Percentiles rank a stretch among this genome's conserved stretches.
phyloP scores from a whole-genome alignment of 2,113 vertebrate genomes.

The Petaurus breviceps region DNA sequence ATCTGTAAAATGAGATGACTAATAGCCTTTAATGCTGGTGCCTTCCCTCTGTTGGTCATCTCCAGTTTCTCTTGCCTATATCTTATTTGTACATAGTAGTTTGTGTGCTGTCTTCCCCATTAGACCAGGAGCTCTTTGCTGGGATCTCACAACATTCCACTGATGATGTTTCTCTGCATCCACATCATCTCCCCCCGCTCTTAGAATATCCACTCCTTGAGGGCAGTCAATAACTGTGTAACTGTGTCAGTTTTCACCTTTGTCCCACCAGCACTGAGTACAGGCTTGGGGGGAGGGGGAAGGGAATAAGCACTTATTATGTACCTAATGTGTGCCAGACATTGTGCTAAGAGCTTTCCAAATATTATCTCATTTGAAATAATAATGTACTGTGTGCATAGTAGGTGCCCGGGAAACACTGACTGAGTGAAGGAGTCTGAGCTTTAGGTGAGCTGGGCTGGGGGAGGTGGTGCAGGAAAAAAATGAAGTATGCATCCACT shows the following conservation, averaged over 20 bases:
- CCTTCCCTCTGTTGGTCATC: not conserved
- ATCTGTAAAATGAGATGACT: not conserved
- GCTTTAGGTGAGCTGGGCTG: not conserved
- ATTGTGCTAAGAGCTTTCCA: not conserved
- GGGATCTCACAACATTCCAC: not conserved
- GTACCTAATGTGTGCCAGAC: not conserved
- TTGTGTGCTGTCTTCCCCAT: not conserved
- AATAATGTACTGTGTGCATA: not conserved
- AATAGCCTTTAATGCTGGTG: not conserved
- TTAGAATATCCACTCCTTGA: not conserved
- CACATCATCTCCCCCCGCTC: not conserved
- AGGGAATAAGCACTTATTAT: not conserved
- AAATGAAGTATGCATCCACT: not conserved
- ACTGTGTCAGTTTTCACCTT: not conserved
- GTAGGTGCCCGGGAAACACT: not conserved
- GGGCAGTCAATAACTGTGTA: not conserved
- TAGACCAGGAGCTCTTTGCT: not conserved
- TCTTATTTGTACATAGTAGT: not conserved
- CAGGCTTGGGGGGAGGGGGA: not conserved
- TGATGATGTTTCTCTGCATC: not conserved
- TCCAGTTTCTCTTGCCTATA: not conserved
- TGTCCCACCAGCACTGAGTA: not conserved
- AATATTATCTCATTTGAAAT: not conserved
- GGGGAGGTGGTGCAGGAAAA: not conserved
- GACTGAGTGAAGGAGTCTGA: not conserved